These are phyloP conservation scores for Stegana nigrithorax DNA, from an alignment of 2,888 invertebrate species.

Conservation along the genomic window DNA sequence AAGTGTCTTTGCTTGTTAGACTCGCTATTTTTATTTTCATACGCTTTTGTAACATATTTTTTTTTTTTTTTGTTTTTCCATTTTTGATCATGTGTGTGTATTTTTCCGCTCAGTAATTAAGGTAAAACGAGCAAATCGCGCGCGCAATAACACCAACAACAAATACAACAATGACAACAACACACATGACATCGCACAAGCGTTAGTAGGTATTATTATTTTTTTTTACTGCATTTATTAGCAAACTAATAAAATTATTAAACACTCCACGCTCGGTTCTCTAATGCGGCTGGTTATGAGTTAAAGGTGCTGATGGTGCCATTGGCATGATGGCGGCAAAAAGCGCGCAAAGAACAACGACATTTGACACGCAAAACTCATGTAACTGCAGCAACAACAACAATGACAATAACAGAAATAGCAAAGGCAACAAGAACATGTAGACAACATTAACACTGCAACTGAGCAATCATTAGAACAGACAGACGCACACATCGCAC, in stretches of 20 bases:
- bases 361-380: constrained; percentile 45
- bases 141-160: background rate
- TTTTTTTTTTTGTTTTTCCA: background rate
- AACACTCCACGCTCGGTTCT: too few relatives aligned
- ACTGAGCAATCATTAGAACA: background rate
- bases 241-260: too few relatives aligned
- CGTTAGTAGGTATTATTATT: too few relatives aligned
- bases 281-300: too few relatives aligned
- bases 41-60: constrained; percentile 15
- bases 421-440: constrained; percentile 21
- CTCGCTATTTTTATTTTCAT: background rate
- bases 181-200: background rate
- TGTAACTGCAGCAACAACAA: constrained; percentile 37
- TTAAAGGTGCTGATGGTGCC: too few relatives aligned
- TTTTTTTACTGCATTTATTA: too few relatives aligned
- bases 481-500: background rate
- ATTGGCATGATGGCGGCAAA: too few relatives aligned
- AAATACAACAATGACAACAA: background rate
- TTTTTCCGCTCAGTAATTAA: too few relatives aligned
- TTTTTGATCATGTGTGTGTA: too few relatives aligned
- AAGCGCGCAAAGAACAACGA: constrained; percentile 8
- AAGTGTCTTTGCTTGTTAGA: constrained; percentile 38
- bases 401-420: constrained; percentile 34
- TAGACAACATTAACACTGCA: constrained; percentile 1
- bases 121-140: too few relatives aligned